These are phyloP conservation scores for Paragorgia papillata DNA, from an alignment of 92 coral and sea anemone species.

Conservation along the genomic window DNA sequence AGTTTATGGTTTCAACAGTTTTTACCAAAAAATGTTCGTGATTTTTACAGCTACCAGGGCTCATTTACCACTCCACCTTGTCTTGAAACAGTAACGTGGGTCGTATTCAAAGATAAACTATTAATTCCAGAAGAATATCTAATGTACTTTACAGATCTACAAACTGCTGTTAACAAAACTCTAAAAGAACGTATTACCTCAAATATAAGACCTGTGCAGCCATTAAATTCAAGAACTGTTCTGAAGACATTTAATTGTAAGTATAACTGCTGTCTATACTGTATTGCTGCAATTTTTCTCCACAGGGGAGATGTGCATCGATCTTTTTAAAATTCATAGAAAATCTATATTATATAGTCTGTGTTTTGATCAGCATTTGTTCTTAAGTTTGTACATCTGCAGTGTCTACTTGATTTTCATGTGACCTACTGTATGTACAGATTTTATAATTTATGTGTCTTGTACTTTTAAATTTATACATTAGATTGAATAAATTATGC, in stretches of 20 bases:
- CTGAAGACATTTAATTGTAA: slow-evolving; percentile 73
- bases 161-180: slow-evolving; percentile 13
- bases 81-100: slow-evolving; percentile 84
- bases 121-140: slow-evolving; percentile 65
- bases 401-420: no score
- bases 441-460: no score
- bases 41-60: slow-evolving; percentile 80
- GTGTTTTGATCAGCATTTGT: no score
- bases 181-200: slow-evolving; percentile 53
- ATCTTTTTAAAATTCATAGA: no score
- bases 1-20: slow-evolving; percentile 50
- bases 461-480: no score
- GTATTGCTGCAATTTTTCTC: neutral
- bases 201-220: slow-evolving; percentile 83
- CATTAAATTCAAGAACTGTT: slow-evolving; percentile 70
- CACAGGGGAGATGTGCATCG: neutral
- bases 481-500: no score
- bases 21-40: slow-evolving; percentile 58
- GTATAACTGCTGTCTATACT: slow-evolving; percentile 29
- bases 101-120: slow-evolving; percentile 69
- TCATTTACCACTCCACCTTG: slow-evolving; percentile 91
- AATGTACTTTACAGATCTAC: slow-evolving; percentile 50
- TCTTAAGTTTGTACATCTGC: no score
- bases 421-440: no score
- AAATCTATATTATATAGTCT: no score